Conservation (phyloP, 1,140 invertebrate genomes). For the Choristoneura fumiferana region DNA sequence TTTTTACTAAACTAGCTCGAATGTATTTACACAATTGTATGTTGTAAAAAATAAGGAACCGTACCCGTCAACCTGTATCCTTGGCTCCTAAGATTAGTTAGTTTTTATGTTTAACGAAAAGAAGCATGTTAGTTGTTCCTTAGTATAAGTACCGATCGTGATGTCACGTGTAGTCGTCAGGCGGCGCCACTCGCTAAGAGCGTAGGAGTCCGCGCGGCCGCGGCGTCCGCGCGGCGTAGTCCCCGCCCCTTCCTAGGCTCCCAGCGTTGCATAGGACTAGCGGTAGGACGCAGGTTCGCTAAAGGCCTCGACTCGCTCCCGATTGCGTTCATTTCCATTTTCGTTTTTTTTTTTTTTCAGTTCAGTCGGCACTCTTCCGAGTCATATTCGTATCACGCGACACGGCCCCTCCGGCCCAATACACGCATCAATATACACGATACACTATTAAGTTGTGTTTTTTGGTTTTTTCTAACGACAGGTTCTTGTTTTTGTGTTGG, state of each 20-base stretch:
- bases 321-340: slow-evolving; percentile 33
- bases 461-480: slow-evolving; percentile 40
- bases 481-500: slow-evolving; percentile 57
- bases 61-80: slow-evolving; percentile 49
- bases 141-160: slow-evolving; percentile 45
- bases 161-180: slow-evolving; percentile 18
- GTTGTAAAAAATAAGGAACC: slow-evolving; percentile 34
- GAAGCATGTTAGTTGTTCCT: slow-evolving; percentile 60
- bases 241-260: slow-evolving; percentile 3
- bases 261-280: slow-evolving; percentile 61
- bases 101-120: slow-evolving; percentile 41
- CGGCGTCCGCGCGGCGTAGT: not conserved
- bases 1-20: not conserved
- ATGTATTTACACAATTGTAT: slow-evolving; percentile 52
- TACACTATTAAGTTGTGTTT: slow-evolving; percentile 44
- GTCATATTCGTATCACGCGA: slow-evolving; percentile 71
- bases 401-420: slow-evolving; percentile 54
- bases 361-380: slow-evolving; percentile 56
- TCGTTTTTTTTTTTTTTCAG: slow-evolving; percentile 46
- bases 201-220: slow-evolving; percentile 16
- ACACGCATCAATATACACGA: slow-evolving; percentile 62
- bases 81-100: slow-evolving; percentile 57
- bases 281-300: slow-evolving; percentile 54
- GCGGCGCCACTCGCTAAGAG: slow-evolving; percentile 62
- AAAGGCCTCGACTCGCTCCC: slow-evolving; percentile 47